Percentiles rank a stretch among this genome's conserved stretches.
These are phyloP conservation scores for Ophioderma brevispina DNA, from an alignment of 35 echinoderm and acorn worm genomes.

Conservation along the genomic window DNA sequence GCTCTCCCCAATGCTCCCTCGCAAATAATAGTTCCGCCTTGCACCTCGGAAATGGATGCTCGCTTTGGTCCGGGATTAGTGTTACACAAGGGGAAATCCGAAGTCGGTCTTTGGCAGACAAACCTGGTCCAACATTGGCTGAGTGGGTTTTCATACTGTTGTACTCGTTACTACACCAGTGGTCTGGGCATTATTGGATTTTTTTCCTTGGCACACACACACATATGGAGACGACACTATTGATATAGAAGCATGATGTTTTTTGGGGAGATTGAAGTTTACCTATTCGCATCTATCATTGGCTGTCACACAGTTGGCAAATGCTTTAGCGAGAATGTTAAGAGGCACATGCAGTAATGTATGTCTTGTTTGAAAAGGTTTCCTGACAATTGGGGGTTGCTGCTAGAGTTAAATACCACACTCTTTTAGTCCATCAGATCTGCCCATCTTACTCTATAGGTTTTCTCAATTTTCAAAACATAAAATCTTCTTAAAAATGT, in stretches of 20 bases:
- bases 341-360: no score
- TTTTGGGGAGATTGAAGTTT: background rate
- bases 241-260: background rate
- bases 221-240: background rate
- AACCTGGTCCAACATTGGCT: background rate
- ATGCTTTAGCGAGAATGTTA: background rate
- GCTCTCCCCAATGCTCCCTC: background rate
- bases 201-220: background rate
- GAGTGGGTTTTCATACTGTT: background rate
- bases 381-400: no score
- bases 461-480: no score
- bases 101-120: background rate
- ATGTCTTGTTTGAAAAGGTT: no score
- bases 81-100: background rate
- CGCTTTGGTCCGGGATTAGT: background rate
- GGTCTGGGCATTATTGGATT: background rate
- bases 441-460: no score
- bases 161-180: background rate
- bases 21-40: conserved; percentile 1
- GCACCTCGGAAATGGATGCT: conserved; percentile 3
- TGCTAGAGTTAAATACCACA: no score
- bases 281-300: background rate
- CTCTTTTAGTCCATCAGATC: no score
- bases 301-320: background rate
- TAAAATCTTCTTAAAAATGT: no score